Conservation (phyloP, 2,113 vertebrate genomes). For the Xyliphius kryptos region DNA sequence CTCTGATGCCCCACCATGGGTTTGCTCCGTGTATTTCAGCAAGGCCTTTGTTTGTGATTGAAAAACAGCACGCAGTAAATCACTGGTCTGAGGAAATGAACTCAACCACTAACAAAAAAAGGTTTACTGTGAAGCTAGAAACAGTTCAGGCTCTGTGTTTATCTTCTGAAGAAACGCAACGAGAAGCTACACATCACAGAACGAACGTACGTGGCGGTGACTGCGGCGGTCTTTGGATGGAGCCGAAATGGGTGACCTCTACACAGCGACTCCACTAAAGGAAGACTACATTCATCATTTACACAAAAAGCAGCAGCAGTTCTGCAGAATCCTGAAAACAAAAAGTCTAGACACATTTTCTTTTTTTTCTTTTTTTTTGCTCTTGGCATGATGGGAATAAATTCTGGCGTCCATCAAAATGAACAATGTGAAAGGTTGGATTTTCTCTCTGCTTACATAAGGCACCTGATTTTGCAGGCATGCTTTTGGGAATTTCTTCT, state of each 20-base stretch:
- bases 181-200: neutral
- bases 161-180: slow-evolving; percentile 39
- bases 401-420: slow-evolving; percentile 35
- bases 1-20: slow-evolving; percentile 20
- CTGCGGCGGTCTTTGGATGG: slow-evolving; percentile 48
- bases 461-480: slow-evolving; percentile 74
- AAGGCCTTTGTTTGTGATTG: slow-evolving; percentile 16
- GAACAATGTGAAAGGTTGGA: slow-evolving; percentile 55
- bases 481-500: slow-evolving; percentile 53
- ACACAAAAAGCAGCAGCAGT: slow-evolving; percentile 62
- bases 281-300: slow-evolving; percentile 70
- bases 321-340: slow-evolving; percentile 55
- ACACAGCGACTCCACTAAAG: slow-evolving; percentile 52
- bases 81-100: too few species aligned
- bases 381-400: slow-evolving; percentile 44
- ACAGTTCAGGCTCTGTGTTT: slow-evolving; percentile 47
- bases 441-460: slow-evolving; percentile 62
- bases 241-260: slow-evolving; percentile 33
- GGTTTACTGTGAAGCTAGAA: slow-evolving; percentile 28
- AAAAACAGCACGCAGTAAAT: slow-evolving; percentile 30
- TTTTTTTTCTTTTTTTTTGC: slow-evolving; percentile 3
- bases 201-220: slow-evolving; percentile 28
- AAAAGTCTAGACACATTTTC: slow-evolving; percentile 45
- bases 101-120: slow-evolving; percentile 22
- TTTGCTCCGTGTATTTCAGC: slow-evolving; percentile 16